Conservation (phyloP, 2,888 invertebrate genomes). For the Gymnoscelis rufifasciata region DNA sequence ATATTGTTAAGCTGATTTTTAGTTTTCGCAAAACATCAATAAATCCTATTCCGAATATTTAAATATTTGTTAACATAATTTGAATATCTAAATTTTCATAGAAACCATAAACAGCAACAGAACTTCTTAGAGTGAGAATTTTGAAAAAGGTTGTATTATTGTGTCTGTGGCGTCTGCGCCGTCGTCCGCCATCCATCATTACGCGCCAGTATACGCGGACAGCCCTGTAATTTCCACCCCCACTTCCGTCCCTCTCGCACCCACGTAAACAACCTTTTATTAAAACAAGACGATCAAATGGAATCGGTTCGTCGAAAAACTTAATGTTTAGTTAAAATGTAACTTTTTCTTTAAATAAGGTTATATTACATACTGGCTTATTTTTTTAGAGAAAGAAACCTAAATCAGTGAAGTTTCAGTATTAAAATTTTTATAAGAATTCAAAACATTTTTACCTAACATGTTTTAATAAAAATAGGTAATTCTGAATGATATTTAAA, state of each 20-base stretch:
- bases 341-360: too few species aligned
- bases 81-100: too few species aligned
- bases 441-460: too few species aligned
- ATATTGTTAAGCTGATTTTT: too few species aligned
- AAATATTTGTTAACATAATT: too few species aligned
- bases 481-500: constrained; percentile 21
- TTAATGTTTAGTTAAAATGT: constrained; percentile 38
- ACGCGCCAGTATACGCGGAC: constrained; percentile 53
- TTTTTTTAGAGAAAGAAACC: too few species aligned
- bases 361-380: too few species aligned
- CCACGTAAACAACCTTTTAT: constrained; percentile 45
- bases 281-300: constrained; percentile 60
- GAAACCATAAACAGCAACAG: too few species aligned
- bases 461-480: constrained; percentile 14
- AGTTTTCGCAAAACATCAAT: too few species aligned
- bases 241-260: constrained; percentile 34
- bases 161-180: constrained; percentile 25
- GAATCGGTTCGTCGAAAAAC: constrained; percentile 61
- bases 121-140: not conserved
- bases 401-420: too few species aligned
- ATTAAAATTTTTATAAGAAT: too few species aligned
- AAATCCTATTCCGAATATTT: too few species aligned
- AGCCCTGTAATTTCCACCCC: constrained; percentile 70
- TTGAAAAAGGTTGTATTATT: constrained; percentile 34
- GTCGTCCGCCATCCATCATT: constrained; percentile 67